phyloP scores from a whole-genome alignment of 2,113 vertebrate species.

The Myiopsitta monachus region DNA sequence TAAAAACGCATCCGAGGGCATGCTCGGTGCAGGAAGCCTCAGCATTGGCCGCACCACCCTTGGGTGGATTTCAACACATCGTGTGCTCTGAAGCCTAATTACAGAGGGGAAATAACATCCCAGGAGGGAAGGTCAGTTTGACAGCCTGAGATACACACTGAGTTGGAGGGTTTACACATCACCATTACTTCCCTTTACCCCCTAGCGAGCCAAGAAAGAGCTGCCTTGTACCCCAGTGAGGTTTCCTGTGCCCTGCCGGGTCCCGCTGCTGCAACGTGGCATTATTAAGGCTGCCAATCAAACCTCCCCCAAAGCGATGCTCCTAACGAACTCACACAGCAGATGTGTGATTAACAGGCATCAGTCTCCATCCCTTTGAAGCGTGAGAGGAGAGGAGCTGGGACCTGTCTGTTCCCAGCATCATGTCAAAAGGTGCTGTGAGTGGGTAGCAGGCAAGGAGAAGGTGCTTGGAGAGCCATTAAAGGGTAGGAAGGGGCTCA shows the following conservation, averaged over 20 bases:
- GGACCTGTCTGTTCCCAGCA: background rate
- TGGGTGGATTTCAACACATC: background rate
- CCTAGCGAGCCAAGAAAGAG: background rate
- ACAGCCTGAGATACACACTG: background rate
- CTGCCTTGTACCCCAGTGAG: background rate
- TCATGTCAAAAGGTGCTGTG: background rate
- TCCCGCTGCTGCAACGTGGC: background rate
- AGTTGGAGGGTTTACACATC: background rate
- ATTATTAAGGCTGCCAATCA: slow-evolving; percentile 50
- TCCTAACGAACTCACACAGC: background rate
- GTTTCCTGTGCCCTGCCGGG: background rate
- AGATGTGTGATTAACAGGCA: background rate
- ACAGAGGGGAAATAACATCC: background rate
- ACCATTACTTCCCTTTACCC: background rate
- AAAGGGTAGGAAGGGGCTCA: background rate
- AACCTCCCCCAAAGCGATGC: background rate
- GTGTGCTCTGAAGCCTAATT: slow-evolving; percentile 14
- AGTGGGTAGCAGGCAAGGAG: background rate
- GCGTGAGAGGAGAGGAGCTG: rapidly evolving
- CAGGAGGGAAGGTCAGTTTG: background rate
- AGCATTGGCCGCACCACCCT: rapidly evolving
- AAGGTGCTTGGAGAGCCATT: background rate
- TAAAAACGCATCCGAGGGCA: background rate
- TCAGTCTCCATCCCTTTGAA: background rate
- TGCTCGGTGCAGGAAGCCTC: rapidly evolving